Evolutionary conservation across 2,797 vertebrate genomes (phyloP).

Genomic region (Hydrolagus colliei): DNA sequence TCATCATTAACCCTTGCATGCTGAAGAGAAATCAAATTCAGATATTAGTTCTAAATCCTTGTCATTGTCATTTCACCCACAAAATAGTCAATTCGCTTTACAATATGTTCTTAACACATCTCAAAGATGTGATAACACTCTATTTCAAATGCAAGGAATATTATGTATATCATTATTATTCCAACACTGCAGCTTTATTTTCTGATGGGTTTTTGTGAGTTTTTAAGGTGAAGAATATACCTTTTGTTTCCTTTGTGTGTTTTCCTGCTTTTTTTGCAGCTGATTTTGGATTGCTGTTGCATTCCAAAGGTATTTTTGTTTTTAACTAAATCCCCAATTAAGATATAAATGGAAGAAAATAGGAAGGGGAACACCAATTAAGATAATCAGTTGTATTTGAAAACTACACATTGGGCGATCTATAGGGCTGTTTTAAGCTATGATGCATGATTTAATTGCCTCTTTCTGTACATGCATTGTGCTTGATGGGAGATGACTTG

Average conservation of each 20-base stretch:
- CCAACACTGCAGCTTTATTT: constrained; percentile 16
- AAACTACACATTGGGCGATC: constrained; percentile 81
- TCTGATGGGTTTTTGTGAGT: not conserved
- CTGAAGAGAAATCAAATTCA: not conserved
- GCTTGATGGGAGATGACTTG: constrained; percentile 86
- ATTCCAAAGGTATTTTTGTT: constrained; percentile 27
- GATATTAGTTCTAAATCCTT: too few species aligned
- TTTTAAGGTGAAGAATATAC: not conserved
- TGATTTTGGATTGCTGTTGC: constrained; percentile 18
- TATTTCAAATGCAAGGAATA: too few species aligned
- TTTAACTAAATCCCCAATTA: constrained; percentile 54
- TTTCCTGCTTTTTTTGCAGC: not conserved
- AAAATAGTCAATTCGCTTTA: too few species aligned
- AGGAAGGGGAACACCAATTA: constrained; percentile 89
- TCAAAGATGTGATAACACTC: too few species aligned
- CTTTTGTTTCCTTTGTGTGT: not conserved
- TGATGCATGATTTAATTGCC: constrained; percentile 96
- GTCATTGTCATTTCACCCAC: too few species aligned
- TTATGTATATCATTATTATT: not conserved
- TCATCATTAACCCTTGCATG: not conserved
- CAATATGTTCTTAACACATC: too few species aligned
- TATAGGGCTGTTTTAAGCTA: constrained; percentile 84
- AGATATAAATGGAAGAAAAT: constrained; percentile 85
- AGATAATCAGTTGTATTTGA: constrained; percentile 99
- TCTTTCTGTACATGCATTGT: constrained; percentile 92